A percentile compares a stretch with the other conserved stretches of the same genome.
Conservation (phyloP, 2,797 vertebrate genomes). For the Knipowitschia caucasica region DNA sequence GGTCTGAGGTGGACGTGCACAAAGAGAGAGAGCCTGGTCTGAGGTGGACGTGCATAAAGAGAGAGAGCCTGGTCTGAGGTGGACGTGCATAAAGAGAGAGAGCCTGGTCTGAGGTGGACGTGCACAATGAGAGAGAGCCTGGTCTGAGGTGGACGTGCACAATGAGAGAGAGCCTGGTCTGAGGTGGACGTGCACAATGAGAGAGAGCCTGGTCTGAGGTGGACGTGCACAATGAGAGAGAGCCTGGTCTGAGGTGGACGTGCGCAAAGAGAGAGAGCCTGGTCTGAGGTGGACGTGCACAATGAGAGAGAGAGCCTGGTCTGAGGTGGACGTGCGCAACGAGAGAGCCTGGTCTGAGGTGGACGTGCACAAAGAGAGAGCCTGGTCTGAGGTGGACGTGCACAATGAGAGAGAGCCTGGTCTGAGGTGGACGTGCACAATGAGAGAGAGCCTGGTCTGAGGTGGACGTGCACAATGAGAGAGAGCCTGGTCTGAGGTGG, state of each 20-base stretch:
- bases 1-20: neutral
- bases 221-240: neutral
- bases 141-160: neutral
- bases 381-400: neutral
- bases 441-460: neutral
- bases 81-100: neutral
- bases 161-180: neutral
- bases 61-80: neutral
- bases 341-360: too few relatives aligned
- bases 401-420: neutral
- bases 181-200: neutral
- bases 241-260: neutral
- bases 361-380: slow-evolving; percentile 6
- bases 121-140: neutral
- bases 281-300: neutral
- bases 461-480: neutral
- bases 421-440: neutral
- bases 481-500: neutral
- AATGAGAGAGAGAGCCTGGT: neutral
- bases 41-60: neutral
- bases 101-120: neutral
- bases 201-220: neutral
- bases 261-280: neutral
- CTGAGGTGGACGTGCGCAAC: neutral
- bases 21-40: neutral